These are phyloP conservation scores for Grapholita molesta DNA, from an alignment of 1,140 invertebrate species.

Conservation along the genomic window DNA sequence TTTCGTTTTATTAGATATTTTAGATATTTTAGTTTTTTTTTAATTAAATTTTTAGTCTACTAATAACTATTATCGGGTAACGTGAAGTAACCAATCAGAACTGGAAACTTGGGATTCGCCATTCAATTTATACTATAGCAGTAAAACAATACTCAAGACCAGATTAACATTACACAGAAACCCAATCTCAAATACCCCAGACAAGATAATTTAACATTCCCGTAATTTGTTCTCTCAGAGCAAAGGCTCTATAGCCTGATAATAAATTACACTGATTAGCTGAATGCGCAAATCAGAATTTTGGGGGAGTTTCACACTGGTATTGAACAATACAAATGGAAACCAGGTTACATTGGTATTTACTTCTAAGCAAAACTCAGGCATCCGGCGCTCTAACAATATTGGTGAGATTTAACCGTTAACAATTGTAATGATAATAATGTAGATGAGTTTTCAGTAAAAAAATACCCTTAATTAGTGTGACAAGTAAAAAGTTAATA, in stretches of 20 bases:
- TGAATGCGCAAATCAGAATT: not conserved
- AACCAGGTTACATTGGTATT: not conserved
- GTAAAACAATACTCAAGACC: not conserved
- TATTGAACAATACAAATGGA: not conserved
- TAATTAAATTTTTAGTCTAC: too few relatives aligned
- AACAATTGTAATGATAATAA: not conserved
- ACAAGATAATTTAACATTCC: not conserved
- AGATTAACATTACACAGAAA: not conserved
- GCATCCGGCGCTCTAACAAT: not conserved
- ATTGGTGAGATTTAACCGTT: not conserved
- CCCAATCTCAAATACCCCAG: not conserved
- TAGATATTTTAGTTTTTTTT: too few relatives aligned
- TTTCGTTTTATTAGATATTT: too few relatives aligned
- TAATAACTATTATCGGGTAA: not conserved
- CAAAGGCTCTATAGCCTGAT: not conserved
- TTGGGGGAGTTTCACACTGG: not conserved
- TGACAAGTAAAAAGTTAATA: too few relatives aligned
- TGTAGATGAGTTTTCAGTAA: too few relatives aligned
- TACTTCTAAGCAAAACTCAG: not conserved
- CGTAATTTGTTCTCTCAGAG: not conserved
- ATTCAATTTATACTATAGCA: not conserved
- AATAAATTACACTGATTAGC: constrained; percentile 1
- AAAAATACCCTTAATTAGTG: too few relatives aligned
- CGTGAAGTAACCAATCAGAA: too few relatives aligned
- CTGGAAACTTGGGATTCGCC: not conserved